Conservation (phyloP, 2,113 vertebrate genomes). For the Orthochromis malagaraziensis region DNA sequence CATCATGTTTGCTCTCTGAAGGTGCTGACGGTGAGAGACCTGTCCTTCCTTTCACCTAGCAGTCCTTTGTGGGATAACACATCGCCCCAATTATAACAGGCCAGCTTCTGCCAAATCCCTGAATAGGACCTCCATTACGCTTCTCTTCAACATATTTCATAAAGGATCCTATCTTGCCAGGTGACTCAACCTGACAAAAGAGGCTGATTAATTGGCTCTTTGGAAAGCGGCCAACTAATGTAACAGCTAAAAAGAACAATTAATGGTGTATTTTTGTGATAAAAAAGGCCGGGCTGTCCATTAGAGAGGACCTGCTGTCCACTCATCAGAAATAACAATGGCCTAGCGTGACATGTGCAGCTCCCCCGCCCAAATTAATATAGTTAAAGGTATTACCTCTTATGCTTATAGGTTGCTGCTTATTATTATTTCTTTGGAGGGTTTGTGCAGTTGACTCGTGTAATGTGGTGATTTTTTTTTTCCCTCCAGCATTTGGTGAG, state of each 20-base stretch:
- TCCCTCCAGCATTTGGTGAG: neutral
- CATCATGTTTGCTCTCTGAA: neutral
- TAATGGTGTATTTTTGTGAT: constrained; percentile 52
- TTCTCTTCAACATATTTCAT: constrained; percentile 52
- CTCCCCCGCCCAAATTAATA: constrained; percentile 14
- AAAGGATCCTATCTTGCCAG: constrained; percentile 55
- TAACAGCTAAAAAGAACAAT: constrained; percentile 50
- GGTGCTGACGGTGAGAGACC: constrained; percentile 8
- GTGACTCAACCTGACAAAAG: constrained; percentile 56
- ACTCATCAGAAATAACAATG: constrained; percentile 55
- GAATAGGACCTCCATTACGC: constrained; percentile 59
- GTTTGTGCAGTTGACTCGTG: neutral
- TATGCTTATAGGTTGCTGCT: neutral
- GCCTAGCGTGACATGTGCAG: neutral
- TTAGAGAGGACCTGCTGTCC: constrained; percentile 38
- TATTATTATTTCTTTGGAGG: neutral
- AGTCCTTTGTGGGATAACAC: constrained; percentile 32
- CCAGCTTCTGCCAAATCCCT: constrained; percentile 41
- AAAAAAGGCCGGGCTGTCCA: constrained; percentile 16
- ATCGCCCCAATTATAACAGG: constrained; percentile 47
- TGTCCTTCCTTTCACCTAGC: constrained; percentile 13
- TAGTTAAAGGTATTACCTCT: constrained; percentile 1
- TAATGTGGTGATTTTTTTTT: neutral
- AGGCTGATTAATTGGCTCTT: constrained; percentile 63
- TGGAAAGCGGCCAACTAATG: constrained; percentile 47